These are phyloP conservation scores for Scalopus aquaticus DNA, from an alignment of 2,113 vertebrate species.

Conservation along the genomic window DNA sequence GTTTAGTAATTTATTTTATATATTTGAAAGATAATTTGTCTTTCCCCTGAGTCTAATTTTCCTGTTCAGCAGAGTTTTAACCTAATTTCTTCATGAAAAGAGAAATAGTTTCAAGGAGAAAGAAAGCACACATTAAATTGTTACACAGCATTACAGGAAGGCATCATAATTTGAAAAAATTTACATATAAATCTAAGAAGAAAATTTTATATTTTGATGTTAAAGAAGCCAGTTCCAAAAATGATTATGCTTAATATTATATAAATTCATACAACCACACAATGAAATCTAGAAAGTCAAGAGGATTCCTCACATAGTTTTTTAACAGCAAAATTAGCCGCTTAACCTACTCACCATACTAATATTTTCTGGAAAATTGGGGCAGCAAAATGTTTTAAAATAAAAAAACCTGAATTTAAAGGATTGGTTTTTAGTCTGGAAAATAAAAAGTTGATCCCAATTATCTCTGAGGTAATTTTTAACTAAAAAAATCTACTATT, in stretches of 20 bases:
- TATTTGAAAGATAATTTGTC: constrained; percentile 49
- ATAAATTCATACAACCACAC: not conserved
- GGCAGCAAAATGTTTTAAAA: not conserved
- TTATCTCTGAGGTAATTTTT: constrained; percentile 3
- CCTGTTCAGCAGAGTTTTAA: constrained; percentile 59
- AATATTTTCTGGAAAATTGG: constrained; percentile 18
- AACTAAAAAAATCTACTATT: not conserved
- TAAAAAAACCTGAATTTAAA: not conserved
- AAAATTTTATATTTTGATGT: not conserved
- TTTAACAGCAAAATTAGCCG: constrained; percentile 16
- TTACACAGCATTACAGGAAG: not conserved
- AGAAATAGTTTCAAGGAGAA: not conserved
- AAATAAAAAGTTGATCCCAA: not conserved
- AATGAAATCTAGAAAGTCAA: not conserved
- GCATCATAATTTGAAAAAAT: not conserved
- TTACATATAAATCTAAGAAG: not conserved
- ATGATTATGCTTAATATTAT: not conserved
- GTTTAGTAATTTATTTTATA: constrained; percentile 20
- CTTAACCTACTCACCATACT: not conserved
- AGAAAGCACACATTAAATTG: not conserved
- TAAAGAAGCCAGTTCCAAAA: constrained; percentile 27
- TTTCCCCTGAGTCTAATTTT: constrained; percentile 54
- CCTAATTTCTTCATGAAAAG: constrained; percentile 39
- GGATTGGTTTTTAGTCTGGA: not conserved
- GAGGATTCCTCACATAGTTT: not conserved